Evolutionary conservation across 1,140 invertebrate species (phyloP).

Genomic region (Pseudomyrmex dendroicus): DNA sequence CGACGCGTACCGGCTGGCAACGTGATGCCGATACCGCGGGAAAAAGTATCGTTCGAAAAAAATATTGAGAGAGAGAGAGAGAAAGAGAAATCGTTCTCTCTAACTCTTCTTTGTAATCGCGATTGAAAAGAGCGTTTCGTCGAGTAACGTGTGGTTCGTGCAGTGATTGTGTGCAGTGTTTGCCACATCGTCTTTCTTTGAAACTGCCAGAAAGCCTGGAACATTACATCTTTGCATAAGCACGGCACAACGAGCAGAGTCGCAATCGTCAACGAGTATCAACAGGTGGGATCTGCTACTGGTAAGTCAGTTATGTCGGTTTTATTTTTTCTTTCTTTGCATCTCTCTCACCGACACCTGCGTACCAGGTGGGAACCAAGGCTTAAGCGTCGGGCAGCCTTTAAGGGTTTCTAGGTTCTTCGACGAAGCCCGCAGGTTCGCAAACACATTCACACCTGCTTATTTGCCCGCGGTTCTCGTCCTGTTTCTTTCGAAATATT

Average conservation of each 20-base stretch:
- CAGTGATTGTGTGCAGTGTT: slow-evolving; percentile 62
- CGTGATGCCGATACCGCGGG: not conserved
- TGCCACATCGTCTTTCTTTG: slow-evolving; percentile 3
- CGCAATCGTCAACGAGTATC: slow-evolving; percentile 63
- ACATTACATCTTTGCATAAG: not conserved
- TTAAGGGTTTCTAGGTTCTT: slow-evolving; percentile 21
- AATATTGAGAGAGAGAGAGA: not conserved
- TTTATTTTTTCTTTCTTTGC: slow-evolving; percentile 48
- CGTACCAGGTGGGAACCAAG: slow-evolving; percentile 58
- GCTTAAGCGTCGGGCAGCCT: not conserved
- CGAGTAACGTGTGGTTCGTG: slow-evolving; percentile 51
- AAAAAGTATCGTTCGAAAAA: not conserved
- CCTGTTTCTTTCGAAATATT: slow-evolving; percentile 39
- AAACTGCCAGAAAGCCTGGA: no score
- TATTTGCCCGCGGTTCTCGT: not conserved
- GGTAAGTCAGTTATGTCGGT: slow-evolving; percentile 64
- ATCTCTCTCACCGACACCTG: slow-evolving; percentile 49
- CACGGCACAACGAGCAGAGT: slow-evolving; percentile 16
- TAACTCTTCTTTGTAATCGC: not conserved
- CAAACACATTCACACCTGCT: not conserved
- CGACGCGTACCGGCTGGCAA: not conserved
- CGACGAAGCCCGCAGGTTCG: not conserved
- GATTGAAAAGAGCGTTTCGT: not conserved
- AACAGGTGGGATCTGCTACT: slow-evolving; percentile 80
- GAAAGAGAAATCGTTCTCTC: not conserved